Base-by-base conservation (phyloP, 1,140 invertebrate species). In the Trachymyrmex septentrionalis region DNA sequence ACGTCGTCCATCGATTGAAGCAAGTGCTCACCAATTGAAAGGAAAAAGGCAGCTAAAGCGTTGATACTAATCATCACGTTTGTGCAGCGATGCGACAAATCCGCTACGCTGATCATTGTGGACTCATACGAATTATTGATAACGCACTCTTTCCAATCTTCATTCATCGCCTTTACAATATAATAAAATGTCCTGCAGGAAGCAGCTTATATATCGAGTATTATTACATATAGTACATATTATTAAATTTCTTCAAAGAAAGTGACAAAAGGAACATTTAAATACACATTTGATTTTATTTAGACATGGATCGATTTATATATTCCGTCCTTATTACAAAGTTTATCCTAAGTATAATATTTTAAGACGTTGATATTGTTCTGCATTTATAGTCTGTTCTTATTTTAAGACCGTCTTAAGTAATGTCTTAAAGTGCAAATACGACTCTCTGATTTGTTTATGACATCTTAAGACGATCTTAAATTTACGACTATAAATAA, bases 41-140 rank as follows among this genome's bases (percentile, higher is more conserved):
- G 64, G 3, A 80, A 86, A 67, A 80, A 86, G 6, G 76, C 69
- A 34, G 53, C 67, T 10, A 73, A 73, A 0, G 48, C 48, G 14
- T 86, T 69, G 16, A 86, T 30, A n/a, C 12, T 38, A 24, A 86
- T 57, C 53, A 86, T 61, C n/a, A 81, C 53, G 10, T 63, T 86
- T 14, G 76, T 61, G 14, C 38, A 48, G 63, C 63, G 66, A 44
- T 24, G 85, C 9, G 85, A 44, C 1, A 71, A 0, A 71, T 69
- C 77, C 3, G 66, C 53, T 27, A 63, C 48, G 53, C 10, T 63
- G 5, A 48, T 81, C 76, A 86, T 86, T 44, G 53, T 63, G 10
- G 53, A 61, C 4, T 6, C 6, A 6, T 82, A 73, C 24, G 67
- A 82, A 21, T 61, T 38, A 6, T 73, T 82, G 67, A 67, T 21